Evolutionary conservation across 2,113 vertebrate genomes (phyloP), one percentile per base, ranked within the genome.

Genomic region (Lophochroa leadbeateri): DNA sequence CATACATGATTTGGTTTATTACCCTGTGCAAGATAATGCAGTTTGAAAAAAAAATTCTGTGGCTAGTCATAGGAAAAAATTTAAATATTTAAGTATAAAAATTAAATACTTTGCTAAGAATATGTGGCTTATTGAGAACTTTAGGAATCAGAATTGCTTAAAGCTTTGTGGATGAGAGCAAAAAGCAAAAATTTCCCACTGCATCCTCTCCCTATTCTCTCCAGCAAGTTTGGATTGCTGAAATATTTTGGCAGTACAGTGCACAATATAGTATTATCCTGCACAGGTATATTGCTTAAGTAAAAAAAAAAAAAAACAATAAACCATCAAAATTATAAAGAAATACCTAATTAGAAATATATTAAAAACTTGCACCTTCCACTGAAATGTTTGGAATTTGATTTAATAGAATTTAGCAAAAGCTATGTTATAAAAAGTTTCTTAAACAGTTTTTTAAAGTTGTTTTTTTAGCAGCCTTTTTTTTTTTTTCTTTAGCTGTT

Each of bases 381-480:
- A 28, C 46, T 87, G 60, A 53, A 84, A 37, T 27, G 2, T 53
- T 86, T 63, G 75, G 4, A 23, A 25, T 67, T 94, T 80, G 11
- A 44, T 71, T 35, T 84, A 53, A 43, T 1, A 37, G 17, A 47
- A 52, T 65, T 69, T 81, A 44, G n/a, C 19, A 28, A 70, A 53
- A 74, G 13, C 9, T 64, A 0, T 20, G 18, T 68, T 79, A 52
- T 33, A 28, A 55, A 13, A 63, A 0, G 0, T 2, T 11, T 7
- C 41, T 67, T n/a, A 14, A 67, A 28, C 5, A 37, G 4, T 5
- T 79, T 65, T 49, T 76, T 5, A 10, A 82, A 46, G 3, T 0
- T 52, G 35, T 69, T 37, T 33, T 33, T 44, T 25, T 8, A 43
- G 7, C 3, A 11, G 28, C 52, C 52, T 52, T 64, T 17, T 46